Conservation (phyloP, 1,140 invertebrate genomes). For the Drosophila persimilis region DNA sequence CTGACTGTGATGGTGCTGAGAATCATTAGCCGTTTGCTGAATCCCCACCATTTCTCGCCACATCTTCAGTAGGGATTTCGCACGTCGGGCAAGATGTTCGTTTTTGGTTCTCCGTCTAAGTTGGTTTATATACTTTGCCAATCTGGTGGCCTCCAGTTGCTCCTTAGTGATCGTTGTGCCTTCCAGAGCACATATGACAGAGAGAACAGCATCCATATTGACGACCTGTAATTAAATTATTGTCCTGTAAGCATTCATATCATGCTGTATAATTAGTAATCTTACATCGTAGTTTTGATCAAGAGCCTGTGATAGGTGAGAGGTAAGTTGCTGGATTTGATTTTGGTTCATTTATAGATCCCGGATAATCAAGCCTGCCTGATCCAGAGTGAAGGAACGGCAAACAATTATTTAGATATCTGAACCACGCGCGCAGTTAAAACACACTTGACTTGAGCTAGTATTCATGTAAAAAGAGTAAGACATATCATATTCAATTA, state of each 20-base stretch:
- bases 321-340: conserved; percentile 85
- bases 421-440: conserved; percentile 4
- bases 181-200: conserved; percentile 96
- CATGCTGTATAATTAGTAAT: conserved; percentile 8
- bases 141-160: conserved; percentile 94
- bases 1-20: conserved; percentile 21
- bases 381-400: conserved; percentile 42
- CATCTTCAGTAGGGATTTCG: conserved; percentile 94
- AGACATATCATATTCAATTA: too few species aligned
- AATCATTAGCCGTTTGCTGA: conserved; percentile 74
- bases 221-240: conserved; percentile 88
- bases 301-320: conserved; percentile 87
- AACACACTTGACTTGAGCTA: too few species aligned
- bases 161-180: conserved; percentile 97
- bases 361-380: conserved; percentile 31
- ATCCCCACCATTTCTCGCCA: conserved; percentile 90
- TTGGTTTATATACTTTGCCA: conserved; percentile 97
- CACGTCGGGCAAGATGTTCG: conserved; percentile 92
- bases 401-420: conserved; percentile 13
- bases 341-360: conserved; percentile 79
- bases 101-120: conserved; percentile 91
- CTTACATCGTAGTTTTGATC: conserved; percentile 89
- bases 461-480: too few species aligned
- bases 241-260: not conserved
- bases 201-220: conserved; percentile 95